Percentiles rank a stretch among this genome's conserved stretches.
Evolutionary conservation across 2,113 vertebrate species (phyloP).

Genomic region (Porphyrio hochstetteri): DNA sequence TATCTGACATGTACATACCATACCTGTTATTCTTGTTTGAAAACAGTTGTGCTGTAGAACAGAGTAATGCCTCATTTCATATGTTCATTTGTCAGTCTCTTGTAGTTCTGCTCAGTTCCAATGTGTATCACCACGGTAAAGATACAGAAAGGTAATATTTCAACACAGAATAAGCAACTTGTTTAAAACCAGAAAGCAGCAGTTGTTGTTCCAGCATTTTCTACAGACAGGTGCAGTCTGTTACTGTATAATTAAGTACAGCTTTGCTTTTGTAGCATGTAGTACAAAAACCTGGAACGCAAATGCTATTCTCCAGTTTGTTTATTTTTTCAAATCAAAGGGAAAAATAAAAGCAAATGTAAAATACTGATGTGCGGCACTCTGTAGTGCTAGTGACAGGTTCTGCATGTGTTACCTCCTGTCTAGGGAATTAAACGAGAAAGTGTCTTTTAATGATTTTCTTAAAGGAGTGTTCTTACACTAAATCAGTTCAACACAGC

Average conservation of each 20-base stretch:
- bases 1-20: neutral
- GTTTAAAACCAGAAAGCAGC: constrained; percentile 34
- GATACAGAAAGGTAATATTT: neutral
- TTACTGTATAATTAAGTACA: neutral
- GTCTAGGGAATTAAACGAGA: neutral
- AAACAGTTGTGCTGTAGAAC: neutral
- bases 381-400: neutral
- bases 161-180: neutral
- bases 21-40: neutral
- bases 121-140: neutral
- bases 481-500: neutral
- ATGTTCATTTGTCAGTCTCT: neutral
- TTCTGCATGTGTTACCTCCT: constrained; percentile 8
- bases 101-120: neutral
- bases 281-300: neutral
- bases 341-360: constrained; percentile 3
- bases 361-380: neutral
- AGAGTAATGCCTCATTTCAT: neutral
- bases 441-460: neutral
- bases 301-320: neutral
- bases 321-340: neutral
- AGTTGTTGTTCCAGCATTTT: neutral
- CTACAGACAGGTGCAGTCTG: neutral
- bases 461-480: neutral
- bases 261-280: constrained; percentile 6